Conservation (phyloP, 2,888 invertebrate genomes). For the Euzophera pinguis region DNA sequence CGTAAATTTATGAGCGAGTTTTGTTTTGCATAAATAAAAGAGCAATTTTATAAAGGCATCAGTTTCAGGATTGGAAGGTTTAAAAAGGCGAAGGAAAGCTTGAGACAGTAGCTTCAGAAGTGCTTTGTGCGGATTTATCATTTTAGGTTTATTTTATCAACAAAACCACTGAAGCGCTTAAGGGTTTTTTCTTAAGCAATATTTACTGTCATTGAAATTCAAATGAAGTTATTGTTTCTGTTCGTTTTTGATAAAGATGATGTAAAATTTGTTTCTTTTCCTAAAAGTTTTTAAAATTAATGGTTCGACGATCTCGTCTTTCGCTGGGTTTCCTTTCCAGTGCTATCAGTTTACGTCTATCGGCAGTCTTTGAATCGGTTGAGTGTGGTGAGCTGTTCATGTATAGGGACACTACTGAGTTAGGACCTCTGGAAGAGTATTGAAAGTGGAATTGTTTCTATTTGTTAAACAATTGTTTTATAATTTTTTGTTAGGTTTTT, state of each 20-base stretch:
- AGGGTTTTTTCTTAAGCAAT: not conserved
- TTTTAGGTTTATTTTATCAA: conserved; percentile 6
- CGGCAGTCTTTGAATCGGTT: too few relatives aligned
- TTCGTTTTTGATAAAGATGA: not conserved
- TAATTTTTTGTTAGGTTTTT: too few relatives aligned
- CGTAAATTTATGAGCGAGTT: conserved; percentile 17
- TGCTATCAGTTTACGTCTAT: too few relatives aligned
- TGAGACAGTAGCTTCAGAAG: conserved; percentile 1
- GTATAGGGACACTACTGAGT: too few relatives aligned
- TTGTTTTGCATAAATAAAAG: conserved; percentile 23
- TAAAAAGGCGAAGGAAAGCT: conserved; percentile 15
- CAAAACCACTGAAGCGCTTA: not conserved
- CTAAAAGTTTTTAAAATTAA: too few relatives aligned
- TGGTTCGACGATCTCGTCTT: too few relatives aligned
- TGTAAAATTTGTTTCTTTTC: too few relatives aligned
- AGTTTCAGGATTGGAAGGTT: conserved; percentile 20
- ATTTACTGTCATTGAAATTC: conserved; percentile 1
- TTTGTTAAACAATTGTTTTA: too few relatives aligned
- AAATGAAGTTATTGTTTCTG: not conserved
- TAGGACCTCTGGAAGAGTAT: too few relatives aligned
- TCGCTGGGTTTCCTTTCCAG: too few relatives aligned
- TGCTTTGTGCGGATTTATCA: conserved; percentile 8
- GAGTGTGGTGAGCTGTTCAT: too few relatives aligned
- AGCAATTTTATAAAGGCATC: conserved; percentile 25
- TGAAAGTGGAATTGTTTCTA: too few relatives aligned